phyloP scores from a whole-genome alignment of 2,113 vertebrate species.

The Corydoras sp. region DNA sequence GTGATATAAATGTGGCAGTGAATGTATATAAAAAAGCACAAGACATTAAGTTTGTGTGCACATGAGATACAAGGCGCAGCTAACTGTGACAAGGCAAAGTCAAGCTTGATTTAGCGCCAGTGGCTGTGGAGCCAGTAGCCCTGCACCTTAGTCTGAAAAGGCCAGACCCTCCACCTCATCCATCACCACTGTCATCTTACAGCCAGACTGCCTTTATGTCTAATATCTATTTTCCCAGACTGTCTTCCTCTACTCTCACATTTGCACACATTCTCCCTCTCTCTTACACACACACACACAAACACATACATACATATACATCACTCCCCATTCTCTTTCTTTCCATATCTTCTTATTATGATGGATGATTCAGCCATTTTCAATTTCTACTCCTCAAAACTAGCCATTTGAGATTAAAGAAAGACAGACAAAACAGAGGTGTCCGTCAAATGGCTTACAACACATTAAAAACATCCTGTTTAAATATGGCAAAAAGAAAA shows the following conservation, averaged over 20 bases:
- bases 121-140: conserved; percentile 31
- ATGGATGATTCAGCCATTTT: conserved; percentile 45
- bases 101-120: conserved; percentile 43
- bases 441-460: conserved; percentile 22
- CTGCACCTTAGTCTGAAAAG: conserved; percentile 41
- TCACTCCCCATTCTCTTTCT: not conserved
- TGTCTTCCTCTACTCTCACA: not conserved
- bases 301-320: conserved; percentile 12
- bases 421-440: conserved; percentile 24
- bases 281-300: conserved; percentile 11
- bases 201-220: conserved; percentile 35
- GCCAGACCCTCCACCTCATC: conserved; percentile 38
- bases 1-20: no score
- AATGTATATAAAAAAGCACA: not conserved
- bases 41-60: not conserved
- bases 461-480: no score
- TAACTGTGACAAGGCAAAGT: conserved; percentile 22
- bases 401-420: conserved; percentile 24
- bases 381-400: conserved; percentile 44
- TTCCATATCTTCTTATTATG: conserved; percentile 26
- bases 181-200: conserved; percentile 44
- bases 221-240: conserved; percentile 40
- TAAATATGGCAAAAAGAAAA: not conserved
- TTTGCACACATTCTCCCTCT: conserved; percentile 2
- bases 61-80: conserved; percentile 11